These are phyloP conservation scores for Etheostoma cragini DNA, from an alignment of 2,113 vertebrate genomes.

Conservation along the genomic window DNA sequence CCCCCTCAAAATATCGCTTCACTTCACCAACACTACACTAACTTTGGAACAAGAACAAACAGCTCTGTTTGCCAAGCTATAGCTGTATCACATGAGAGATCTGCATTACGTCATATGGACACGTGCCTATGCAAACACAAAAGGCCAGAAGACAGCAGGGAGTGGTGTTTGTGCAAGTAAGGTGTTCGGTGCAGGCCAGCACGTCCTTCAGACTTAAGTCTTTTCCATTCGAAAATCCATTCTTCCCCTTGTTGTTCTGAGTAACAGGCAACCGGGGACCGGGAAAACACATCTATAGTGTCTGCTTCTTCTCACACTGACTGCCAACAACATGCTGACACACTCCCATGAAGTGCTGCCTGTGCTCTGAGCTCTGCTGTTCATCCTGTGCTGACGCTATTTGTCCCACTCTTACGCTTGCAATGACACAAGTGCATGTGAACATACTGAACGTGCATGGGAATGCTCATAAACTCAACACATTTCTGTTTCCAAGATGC, in stretches of 20 bases:
- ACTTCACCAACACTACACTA: constrained; percentile 57
- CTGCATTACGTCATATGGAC: constrained; percentile 61
- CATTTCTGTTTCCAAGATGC: constrained; percentile 29
- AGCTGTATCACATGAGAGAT: constrained; percentile 49
- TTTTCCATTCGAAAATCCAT: constrained; percentile 27
- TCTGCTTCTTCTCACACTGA: constrained; percentile 55
- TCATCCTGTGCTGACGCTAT: constrained; percentile 40
- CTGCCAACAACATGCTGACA: constrained; percentile 57
- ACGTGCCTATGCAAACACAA: constrained; percentile 59
- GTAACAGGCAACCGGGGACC: constrained; percentile 35
- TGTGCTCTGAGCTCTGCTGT: constrained; percentile 40
- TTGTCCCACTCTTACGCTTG: constrained; percentile 9
- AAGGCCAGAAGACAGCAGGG: constrained; percentile 53
- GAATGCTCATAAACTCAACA: constrained; percentile 21
- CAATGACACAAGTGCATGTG: constrained; percentile 5
- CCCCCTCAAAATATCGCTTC: constrained; percentile 37
- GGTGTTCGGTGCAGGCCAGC: constrained; percentile 37
- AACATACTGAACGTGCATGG: constrained; percentile 13
- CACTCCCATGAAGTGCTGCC: constrained; percentile 33
- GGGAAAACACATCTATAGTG: constrained; percentile 49
- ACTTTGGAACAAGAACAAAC: constrained; percentile 41
- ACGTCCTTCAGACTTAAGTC: constrained; percentile 26
- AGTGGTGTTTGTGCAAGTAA: constrained; percentile 57
- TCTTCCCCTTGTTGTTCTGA: constrained; percentile 27
- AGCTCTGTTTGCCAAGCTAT: constrained; percentile 50